Evolutionary conservation across 1,140 invertebrate genomes (phyloP).

Genomic region (Lepidurus apus): DNA sequence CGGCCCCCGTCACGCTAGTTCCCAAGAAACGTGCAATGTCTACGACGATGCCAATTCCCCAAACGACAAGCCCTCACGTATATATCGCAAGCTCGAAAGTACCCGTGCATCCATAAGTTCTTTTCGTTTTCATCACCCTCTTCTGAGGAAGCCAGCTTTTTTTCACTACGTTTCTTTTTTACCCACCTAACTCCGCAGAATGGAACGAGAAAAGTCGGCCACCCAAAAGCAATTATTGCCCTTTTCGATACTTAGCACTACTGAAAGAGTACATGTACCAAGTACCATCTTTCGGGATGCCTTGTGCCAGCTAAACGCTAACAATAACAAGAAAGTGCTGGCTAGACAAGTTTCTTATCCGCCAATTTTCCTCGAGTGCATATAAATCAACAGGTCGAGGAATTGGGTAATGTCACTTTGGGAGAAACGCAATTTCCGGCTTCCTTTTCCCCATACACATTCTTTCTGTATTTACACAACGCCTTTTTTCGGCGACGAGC

Average conservation of each 20-base stretch:
- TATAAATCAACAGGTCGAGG: not conserved
- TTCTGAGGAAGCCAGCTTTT: not conserved
- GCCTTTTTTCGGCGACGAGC: not conserved
- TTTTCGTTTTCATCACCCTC: slow-evolving; percentile 14
- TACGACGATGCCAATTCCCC: slow-evolving; percentile 20
- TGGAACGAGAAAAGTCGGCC: not conserved
- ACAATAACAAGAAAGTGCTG: not conserved
- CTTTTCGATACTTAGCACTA: not conserved
- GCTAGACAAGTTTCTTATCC: not conserved
- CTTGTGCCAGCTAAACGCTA: not conserved
- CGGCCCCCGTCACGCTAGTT: not conserved
- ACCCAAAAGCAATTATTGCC: not conserved
- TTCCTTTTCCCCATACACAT: too few relatives aligned
- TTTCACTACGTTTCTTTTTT: not conserved
- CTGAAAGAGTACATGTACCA: too few relatives aligned
- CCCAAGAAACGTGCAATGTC: slow-evolving; percentile 1
- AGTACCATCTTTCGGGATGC: not conserved
- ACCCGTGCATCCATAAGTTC: not conserved
- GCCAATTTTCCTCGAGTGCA: not conserved
- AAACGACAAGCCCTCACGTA: slow-evolving; percentile 13
- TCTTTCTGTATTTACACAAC: not conserved
- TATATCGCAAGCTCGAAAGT: not conserved
- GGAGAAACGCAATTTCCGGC: not conserved
- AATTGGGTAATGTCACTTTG: not conserved
- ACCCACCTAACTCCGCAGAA: not conserved